These are phyloP conservation scores for Valencia hispanica DNA, from an alignment of 2,797 vertebrate species.

Conservation along the genomic window DNA sequence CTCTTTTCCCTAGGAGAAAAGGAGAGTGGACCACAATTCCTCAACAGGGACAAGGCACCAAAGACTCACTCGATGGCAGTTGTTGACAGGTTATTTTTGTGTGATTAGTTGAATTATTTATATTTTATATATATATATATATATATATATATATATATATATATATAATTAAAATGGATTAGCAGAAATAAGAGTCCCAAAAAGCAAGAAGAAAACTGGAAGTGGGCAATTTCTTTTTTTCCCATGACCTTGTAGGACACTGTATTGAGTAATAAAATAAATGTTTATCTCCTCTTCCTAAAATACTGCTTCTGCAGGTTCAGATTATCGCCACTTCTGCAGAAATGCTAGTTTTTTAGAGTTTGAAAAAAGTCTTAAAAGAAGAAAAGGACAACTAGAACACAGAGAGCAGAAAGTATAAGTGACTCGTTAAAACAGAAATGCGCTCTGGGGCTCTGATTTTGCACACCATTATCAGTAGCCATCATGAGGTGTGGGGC, in stretches of 20 bases:
- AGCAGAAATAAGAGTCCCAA: neutral
- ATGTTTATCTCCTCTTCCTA: conserved; percentile 41
- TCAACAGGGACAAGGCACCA: neutral
- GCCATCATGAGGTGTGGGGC: conserved; percentile 60
- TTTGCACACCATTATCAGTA: conserved; percentile 56
- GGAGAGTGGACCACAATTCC: neutral
- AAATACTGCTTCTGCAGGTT: conserved; percentile 43
- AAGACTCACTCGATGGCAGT: neutral
- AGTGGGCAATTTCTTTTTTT: neutral
- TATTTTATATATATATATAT: too few relatives aligned
- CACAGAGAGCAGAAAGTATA: conserved; percentile 31
- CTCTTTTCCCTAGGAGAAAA: too few relatives aligned
- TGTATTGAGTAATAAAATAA: conserved; percentile 61
- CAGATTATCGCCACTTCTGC: conserved; percentile 62
- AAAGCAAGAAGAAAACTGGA: neutral
- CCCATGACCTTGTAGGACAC: conserved; percentile 7
- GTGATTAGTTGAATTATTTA: neutral
- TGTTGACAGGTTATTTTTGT: neutral
- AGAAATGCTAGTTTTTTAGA: conserved; percentile 69
- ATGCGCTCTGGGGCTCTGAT: conserved; percentile 62
- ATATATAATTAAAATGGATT: neutral
- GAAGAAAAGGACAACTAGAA: conserved; percentile 10
- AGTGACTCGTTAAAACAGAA: conserved; percentile 72
- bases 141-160: too few relatives aligned
- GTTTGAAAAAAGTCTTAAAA: conserved; percentile 50